Base-by-base conservation (phyloP, 2,888 invertebrate species). In the Dryobota labecula region DNA sequence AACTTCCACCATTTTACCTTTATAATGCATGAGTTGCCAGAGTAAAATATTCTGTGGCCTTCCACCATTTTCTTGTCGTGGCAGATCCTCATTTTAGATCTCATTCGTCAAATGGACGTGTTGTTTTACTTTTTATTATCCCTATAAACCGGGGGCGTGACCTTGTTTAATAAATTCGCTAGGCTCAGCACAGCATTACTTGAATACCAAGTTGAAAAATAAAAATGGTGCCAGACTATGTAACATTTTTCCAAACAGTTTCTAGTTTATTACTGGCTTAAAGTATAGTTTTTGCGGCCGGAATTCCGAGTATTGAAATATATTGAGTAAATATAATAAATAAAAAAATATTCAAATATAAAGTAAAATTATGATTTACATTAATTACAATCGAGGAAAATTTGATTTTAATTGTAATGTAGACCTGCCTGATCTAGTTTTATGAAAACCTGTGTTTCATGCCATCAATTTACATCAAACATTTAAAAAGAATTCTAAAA, bases 121-220 rank as follows among this genome's bases (percentile, higher is more conserved):
- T 92, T 94, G 91, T 91, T 93, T 92, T 92, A 92, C 90, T 91
- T 94, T 94, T 95, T 94, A 94, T 94, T 91, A 89, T 90, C 79
- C 84, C 88, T 89, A 92, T 94, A 94, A 94, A 94, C 86, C 76
- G 81, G 88, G 89, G 89, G 91, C 93, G 93, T 93, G 94, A 89
- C 90, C 91, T 90, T 90, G 90, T 91, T 90, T 90, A 84, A 90
- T 91, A 92, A 91, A 90, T 89, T 87, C 84, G 86, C 83, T 81
- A 78, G 84, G 83, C 86, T 78, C 75, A 83, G 87, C 76, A 76
- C 76, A 76, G 82, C 89, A 84, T 74, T 86, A 76, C 86, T 87
- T 83, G 92, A 93, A 92, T 93, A 91, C 90, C 88, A 92, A 91
- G 87, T 87, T 79, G 81, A 70, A 86, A 88, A 87, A 87, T 84